Percentiles rank a stretch among this genome's conserved stretches.
phyloP scores from a whole-genome alignment of 2,113 vertebrate genomes.

The Urocynchramus pylzowi region DNA sequence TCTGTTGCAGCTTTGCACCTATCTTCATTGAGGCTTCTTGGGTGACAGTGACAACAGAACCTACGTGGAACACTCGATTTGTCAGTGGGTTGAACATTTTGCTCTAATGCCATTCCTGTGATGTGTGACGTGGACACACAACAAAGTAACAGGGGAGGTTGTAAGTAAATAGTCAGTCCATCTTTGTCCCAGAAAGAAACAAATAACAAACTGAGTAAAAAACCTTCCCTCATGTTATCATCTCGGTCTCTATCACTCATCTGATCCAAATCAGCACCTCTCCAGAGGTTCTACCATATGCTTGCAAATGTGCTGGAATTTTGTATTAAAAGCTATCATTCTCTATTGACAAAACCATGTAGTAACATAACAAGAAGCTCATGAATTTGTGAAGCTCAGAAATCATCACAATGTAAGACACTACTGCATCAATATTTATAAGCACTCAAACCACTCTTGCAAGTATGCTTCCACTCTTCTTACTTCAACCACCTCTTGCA shows the following conservation, averaged over 20 bases:
- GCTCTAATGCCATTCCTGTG: neutral
- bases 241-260: neutral
- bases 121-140: neutral
- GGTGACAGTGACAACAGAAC: neutral
- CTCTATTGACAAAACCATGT: neutral
- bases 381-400: neutral
- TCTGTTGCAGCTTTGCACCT: neutral
- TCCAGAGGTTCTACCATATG: neutral
- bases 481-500: neutral
- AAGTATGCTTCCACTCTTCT: neutral
- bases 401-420: neutral
- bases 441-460: neutral
- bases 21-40: neutral
- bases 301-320: neutral
- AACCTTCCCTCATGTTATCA: neutral
- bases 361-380: neutral
- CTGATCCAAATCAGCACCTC: constrained; percentile 30
- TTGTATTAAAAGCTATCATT: neutral
- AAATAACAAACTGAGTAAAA: neutral
- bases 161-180: neutral
- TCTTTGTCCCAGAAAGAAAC: neutral
- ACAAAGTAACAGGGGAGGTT: neutral
- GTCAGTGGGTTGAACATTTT: neutral
- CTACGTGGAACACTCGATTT: neutral
- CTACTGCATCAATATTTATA: constrained; percentile 1